phyloP scores from a whole-genome alignment of 2,797 vertebrate genomes.

The Phoebastria nigripes region DNA sequence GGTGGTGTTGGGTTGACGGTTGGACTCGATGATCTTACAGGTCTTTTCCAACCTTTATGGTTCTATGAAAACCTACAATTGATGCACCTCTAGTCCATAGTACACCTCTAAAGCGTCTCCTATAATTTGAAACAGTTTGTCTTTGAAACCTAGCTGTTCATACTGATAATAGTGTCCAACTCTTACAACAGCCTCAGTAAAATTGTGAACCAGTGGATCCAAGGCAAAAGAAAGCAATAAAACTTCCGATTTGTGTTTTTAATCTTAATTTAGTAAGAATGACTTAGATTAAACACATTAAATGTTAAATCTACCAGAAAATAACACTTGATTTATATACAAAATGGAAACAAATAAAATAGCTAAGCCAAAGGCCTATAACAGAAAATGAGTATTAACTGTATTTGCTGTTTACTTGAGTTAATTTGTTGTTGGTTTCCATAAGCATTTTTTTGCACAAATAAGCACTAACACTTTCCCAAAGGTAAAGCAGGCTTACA shows the following conservation, averaged over 20 bases:
- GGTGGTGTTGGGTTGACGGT: too few species aligned
- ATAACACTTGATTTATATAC: background rate
- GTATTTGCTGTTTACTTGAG: background rate
- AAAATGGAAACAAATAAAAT: background rate
- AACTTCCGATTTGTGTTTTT: background rate
- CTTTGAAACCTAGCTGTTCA: background rate
- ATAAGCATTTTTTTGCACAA: background rate
- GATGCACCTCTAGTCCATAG: background rate
- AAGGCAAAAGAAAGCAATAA: background rate
- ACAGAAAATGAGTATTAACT: background rate
- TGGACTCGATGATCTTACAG: too few species aligned
- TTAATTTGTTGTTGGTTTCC: background rate
- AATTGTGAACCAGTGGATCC: background rate
- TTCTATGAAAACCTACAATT: background rate
- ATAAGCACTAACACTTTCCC: background rate
- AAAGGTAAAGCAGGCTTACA: conserved; percentile 5
- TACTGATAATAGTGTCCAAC: background rate
- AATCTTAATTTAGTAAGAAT: background rate
- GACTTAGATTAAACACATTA: background rate
- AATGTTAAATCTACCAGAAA: background rate
- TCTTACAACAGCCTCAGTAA: background rate
- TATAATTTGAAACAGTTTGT: background rate
- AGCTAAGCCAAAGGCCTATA: background rate
- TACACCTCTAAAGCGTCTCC: background rate
- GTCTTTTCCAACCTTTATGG: too few species aligned